A percentile compares a stretch with the other conserved stretches of the same genome.
phyloP scores from a whole-genome alignment of 1,140 invertebrate species.

The Chelonus insularis region DNA sequence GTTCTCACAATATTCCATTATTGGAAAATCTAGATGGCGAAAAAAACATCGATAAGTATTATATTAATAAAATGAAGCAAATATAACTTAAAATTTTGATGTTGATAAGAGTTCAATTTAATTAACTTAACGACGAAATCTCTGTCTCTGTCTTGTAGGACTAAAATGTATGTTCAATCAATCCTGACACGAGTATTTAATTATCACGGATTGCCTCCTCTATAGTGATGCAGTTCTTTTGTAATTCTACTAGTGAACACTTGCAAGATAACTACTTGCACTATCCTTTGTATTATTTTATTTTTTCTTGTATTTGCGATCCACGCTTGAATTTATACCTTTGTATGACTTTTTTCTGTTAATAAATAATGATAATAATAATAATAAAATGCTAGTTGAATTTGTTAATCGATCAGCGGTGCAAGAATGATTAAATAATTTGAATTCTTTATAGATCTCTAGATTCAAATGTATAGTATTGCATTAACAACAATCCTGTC shows the following conservation, averaged over 20 bases:
- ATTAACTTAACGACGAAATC: constrained; percentile 46
- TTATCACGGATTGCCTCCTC: constrained; percentile 33
- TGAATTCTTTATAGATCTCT: constrained; percentile 16
- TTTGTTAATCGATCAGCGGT: constrained; percentile 47
- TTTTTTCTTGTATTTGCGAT: no score
- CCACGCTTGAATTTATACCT: no score
- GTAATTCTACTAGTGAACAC: constrained; percentile 10
- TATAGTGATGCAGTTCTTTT: not conserved
- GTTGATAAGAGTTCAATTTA: constrained; percentile 21
- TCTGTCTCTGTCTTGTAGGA: constrained; percentile 40
- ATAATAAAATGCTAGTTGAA: constrained; percentile 48
- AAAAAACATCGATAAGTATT: no score
- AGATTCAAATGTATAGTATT: not conserved
- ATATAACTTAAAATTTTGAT: not conserved
- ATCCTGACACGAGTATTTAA: constrained; percentile 47
- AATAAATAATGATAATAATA: no score
- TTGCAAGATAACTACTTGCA: no score
- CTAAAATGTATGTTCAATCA: constrained; percentile 40
- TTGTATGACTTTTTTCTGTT: no score
- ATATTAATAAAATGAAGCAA: no score
- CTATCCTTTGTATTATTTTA: no score
- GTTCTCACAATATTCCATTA: no score
- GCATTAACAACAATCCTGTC: constrained; percentile 11
- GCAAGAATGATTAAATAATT: constrained; percentile 27
- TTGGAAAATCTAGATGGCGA: no score